Base-by-base conservation (phyloP, 1,140 invertebrate species). In the Pseudomyrmex cubaensis region DNA sequence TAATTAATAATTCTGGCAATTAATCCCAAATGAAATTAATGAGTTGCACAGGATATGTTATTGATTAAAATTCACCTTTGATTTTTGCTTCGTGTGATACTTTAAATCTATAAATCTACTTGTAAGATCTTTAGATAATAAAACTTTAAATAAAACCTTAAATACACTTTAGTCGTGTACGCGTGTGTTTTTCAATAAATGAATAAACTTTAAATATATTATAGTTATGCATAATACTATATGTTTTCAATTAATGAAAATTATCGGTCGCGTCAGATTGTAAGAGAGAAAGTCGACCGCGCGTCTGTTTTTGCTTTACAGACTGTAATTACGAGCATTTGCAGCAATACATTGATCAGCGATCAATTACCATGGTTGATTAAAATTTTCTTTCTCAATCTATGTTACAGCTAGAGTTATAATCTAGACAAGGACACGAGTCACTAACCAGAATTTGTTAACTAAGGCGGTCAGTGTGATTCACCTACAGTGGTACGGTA, bases 361-460 rank as follows among this genome's bases (percentile, higher is more conserved):
- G 20, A 82, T 25, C 44, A 44, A 73, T 15, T 5, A 35, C 35
- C 22, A 82, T 82, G 13, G 52, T 69, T 78, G 48, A 78, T 70
- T 35, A 12, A 78, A 78, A 70, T 35, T 46, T 70, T 72, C 66
- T 80, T 82, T 82, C 70, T 82, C 57, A 64, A 75, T 82, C 78
- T 75, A 80, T 59, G 54, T 80, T 80, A 50, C 54, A 80, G 52
- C 15, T 72, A 72, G 66, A 80, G 52, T 78, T 80, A 80, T 59
- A 80, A 72, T 80, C 76, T 72, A 80, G 54, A 80, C 66, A 80
- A 80, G 54, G 66, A 50, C 44, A 80, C 76, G 66, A 72, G 20
- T 72, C 44, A 59, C 66, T 80, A 70, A 78, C 44, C 54, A 70
- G 76, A 70, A 70, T 78, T 78, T 78, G 64, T 78, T 78, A 70